phyloP scores from a whole-genome alignment of 2,888 invertebrate genomes.

The Stratiomys singularior region DNA sequence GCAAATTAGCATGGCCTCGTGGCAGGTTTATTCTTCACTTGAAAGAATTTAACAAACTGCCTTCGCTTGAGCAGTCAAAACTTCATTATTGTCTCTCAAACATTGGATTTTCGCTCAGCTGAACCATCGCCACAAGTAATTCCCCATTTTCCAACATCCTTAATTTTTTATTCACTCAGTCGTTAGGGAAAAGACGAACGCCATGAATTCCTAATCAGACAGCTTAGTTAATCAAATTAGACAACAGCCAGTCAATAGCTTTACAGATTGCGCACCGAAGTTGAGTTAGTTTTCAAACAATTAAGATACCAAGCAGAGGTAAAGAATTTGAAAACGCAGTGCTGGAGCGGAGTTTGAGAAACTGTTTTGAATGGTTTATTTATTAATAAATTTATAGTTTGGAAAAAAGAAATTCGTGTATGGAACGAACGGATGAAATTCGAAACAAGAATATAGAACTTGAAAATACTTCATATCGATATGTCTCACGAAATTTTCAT shows the following conservation, averaged over 20 bases:
- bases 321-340: too few species aligned
- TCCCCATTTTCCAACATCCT: not conserved
- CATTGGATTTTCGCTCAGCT: conserved; percentile 5
- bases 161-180: conserved; percentile 27
- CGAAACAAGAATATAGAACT: too few species aligned
- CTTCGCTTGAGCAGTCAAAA: conserved; percentile 30
- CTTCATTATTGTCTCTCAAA: conserved; percentile 32
- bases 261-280: not conserved
- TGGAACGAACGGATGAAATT: too few species aligned
- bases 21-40: not conserved
- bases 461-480: too few species aligned
- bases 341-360: too few species aligned
- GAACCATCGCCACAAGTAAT: conserved; percentile 12
- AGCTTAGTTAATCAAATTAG: conserved; percentile 40
- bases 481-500: too few species aligned
- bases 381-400: too few species aligned
- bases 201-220: conserved; percentile 47
- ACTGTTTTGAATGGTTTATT: too few species aligned
- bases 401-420: too few species aligned
- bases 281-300: too few species aligned
- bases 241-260: conserved; percentile 41
- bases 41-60: conserved; percentile 7
- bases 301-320: too few species aligned
- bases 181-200: conserved; percentile 28
- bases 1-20: conserved; percentile 2